Conservation (phyloP, 2,888 invertebrate genomes). For the Conistra vaccinii region DNA sequence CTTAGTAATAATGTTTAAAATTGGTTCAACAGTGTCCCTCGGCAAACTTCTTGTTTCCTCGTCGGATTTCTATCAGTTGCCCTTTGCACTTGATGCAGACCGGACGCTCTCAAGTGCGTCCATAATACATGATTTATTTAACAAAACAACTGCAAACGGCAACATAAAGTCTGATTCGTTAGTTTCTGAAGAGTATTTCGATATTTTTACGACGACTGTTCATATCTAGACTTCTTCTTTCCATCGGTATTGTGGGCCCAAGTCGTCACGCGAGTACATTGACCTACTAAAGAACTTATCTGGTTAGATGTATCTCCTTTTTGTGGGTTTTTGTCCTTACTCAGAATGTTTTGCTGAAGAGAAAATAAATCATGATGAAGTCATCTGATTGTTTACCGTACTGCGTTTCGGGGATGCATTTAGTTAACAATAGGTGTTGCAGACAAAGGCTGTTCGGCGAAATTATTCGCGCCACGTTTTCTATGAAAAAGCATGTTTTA, state of each 20-base stretch:
- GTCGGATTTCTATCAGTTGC: no score
- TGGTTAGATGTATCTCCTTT: slow-evolving; percentile 64
- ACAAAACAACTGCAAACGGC: not conserved
- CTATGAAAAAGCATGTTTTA: slow-evolving; percentile 1
- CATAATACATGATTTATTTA: not conserved
- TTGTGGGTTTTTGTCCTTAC: slow-evolving; percentile 52
- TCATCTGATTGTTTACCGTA: slow-evolving; percentile 10
- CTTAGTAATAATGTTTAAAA: no score
- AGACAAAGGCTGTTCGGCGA: not conserved
- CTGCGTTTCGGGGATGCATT: slow-evolving; percentile 30
- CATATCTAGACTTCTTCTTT: slow-evolving; percentile 12
- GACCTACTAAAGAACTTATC: slow-evolving; percentile 67
- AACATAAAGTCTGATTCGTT: not conserved
- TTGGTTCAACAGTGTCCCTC: no score
- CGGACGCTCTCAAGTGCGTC: no score
- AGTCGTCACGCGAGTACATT: slow-evolving; percentile 63
- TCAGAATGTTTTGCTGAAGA: slow-evolving; percentile 44
- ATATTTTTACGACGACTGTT: not conserved
- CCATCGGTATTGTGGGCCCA: not conserved
- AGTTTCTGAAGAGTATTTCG: not conserved
- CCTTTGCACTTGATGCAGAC: no score
- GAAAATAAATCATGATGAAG: slow-evolving; percentile 33
- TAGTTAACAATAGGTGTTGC: slow-evolving; percentile 3
- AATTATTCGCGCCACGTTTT: not conserved
- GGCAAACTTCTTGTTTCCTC: no score